A percentile compares a stretch with the other conserved stretches of the same genome.
phyloP scores from a whole-genome alignment of 2,888 invertebrate species.

The Cyaniris semiargus region DNA sequence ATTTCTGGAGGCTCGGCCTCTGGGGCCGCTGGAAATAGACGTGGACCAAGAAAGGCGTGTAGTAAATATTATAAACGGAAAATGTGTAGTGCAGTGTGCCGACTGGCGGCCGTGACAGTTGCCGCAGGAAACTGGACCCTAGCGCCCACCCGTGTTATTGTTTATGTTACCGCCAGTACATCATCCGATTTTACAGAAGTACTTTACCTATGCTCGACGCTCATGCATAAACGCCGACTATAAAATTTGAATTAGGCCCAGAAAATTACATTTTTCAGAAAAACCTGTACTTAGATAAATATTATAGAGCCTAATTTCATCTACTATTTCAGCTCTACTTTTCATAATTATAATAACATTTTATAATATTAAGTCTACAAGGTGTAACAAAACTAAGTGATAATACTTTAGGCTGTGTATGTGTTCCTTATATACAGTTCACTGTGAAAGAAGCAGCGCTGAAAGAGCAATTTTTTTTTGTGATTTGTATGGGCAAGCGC shows the following conservation, averaged over 20 bases:
- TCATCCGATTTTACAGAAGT: conserved; percentile 12
- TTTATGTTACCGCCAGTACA: conserved; percentile 35
- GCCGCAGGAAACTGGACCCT: conserved; percentile 57
- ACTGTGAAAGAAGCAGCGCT: too few species aligned
- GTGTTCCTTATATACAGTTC: too few species aligned
- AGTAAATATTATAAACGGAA: conserved; percentile 79
- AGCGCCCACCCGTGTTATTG: conserved; percentile 41
- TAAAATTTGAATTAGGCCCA: not conserved
- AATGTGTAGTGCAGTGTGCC: conserved; percentile 80
- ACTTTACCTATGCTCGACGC: not conserved
- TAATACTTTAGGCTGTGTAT: too few species aligned
- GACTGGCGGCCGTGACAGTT: conserved; percentile 62
- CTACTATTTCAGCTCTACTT: too few species aligned
- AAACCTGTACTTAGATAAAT: too few species aligned
- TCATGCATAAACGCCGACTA: not conserved
- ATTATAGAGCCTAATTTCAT: too few species aligned
- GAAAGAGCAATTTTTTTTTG: too few species aligned
- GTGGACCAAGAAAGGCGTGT: conserved; percentile 83
- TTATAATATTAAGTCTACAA: too few species aligned
- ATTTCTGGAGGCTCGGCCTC: conserved; percentile 65
- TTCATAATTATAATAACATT: too few species aligned
- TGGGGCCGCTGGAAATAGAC: conserved; percentile 78
- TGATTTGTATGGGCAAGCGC: too few species aligned
- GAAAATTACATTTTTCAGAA: too few species aligned
- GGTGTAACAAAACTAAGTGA: too few species aligned